Base-by-base conservation (phyloP, 2,888 invertebrate genomes). In the Copidosoma aretas region DNA sequence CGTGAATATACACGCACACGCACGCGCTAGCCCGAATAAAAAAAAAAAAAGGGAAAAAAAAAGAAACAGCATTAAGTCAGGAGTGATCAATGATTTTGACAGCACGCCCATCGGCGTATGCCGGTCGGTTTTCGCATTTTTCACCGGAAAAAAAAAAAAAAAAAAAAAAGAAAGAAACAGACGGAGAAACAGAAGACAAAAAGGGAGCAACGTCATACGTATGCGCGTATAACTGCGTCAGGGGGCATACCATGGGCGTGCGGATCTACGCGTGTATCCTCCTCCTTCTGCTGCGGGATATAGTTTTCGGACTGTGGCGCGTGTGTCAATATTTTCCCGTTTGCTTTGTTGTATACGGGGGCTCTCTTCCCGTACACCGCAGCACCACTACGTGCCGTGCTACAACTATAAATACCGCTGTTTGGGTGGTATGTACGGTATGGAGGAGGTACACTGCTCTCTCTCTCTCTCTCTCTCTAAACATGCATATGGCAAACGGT, bases 321-420 rank as follows among this genome's bases (percentile, higher is more conserved):
- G 74, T 75, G 72, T 73, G 71, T 71, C 77, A 78, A 77, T 75
- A 79, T 79, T 78, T 77, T 75, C 71, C 65, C 73, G 67, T 61
- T 73, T 71, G 73, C 68, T 73, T 74, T 76, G 75, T 79, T 71
- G 73, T 24, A 39, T 32, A 5, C 4, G 32, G 32, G 8, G n/a
- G n/a, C n/a, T n/a, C 32, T 32, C 3, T 8, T 32, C 32, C 4
- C 8, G 8, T 32, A 32, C 32, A 32, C 32, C 32, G 8, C 32
- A 32, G 8, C 8, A 32, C 32, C 8, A 32, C 32, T 3, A 32
- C 32, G 32, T 32, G 32, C 4, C 8, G 8, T 8, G 32, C 32
- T 32, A 32, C 32, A 32, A 32, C 3, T 32, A 32, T 32, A 5
- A n/a, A 32, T 32, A 32, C 32, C 32, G 8, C 32, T 5, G 32